phyloP scores from a whole-genome alignment of 2,797 vertebrate genomes.

The Microhierax caerulescens region DNA sequence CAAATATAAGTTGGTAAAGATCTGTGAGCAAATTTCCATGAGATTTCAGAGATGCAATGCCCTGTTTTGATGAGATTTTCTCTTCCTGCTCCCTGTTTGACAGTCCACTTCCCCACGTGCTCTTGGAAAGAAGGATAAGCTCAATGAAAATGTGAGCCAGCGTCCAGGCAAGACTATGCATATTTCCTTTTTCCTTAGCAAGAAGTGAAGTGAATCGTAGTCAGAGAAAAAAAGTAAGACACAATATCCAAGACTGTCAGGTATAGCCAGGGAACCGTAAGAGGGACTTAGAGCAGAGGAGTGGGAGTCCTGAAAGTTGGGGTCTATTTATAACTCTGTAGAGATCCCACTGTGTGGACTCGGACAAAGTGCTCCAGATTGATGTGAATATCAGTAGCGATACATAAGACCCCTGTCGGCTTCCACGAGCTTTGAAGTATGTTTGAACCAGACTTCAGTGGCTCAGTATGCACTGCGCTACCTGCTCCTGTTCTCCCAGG shows the following conservation, averaged over 20 bases:
- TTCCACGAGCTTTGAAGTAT: conserved; percentile 59
- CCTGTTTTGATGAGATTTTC: background rate
- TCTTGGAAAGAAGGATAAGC: background rate
- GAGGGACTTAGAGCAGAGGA: conserved; percentile 21
- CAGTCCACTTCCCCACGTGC: background rate
- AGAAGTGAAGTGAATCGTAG: background rate
- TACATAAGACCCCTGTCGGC: conserved; percentile 64
- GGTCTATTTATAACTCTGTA: conserved; percentile 58
- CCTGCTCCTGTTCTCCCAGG: conserved; percentile 13
- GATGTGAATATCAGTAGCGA: conserved; percentile 52
- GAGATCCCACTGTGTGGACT: conserved; percentile 57
- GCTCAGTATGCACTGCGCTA: conserved; percentile 22
- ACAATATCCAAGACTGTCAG: background rate
- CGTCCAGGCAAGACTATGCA: background rate
- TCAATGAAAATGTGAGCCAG: background rate
- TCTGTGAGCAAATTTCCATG: background rate
- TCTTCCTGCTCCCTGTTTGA: background rate
- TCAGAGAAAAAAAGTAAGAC: background rate
- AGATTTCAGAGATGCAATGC: background rate
- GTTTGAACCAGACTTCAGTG: conserved; percentile 68
- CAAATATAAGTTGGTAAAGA: background rate
- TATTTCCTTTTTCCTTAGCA: background rate
- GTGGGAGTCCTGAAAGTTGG: conserved; percentile 31
- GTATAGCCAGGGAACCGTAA: background rate
- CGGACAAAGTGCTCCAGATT: conserved; percentile 53